These are phyloP conservation scores for Epirrita christyi DNA, from an alignment of 2,888 invertebrate species.

Conservation along the genomic window DNA sequence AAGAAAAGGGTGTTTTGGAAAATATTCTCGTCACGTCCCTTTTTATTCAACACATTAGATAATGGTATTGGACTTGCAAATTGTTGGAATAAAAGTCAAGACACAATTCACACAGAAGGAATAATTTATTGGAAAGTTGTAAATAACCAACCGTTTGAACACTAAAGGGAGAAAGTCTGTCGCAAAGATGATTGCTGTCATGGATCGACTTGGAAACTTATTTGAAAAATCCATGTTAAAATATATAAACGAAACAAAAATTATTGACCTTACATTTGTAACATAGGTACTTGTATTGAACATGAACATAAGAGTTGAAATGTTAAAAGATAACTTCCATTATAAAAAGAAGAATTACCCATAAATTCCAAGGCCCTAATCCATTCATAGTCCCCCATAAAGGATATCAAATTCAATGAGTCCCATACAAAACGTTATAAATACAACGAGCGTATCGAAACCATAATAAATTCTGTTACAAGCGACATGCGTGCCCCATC, in stretches of 20 bases:
- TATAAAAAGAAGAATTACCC: not conserved
- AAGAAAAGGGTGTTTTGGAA: slow-evolving; percentile 10
- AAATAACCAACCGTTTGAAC: slow-evolving; percentile 47
- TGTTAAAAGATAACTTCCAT: not conserved
- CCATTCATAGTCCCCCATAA: slow-evolving; percentile 13
- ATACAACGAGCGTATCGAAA: slow-evolving; percentile 15
- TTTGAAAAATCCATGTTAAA: not conserved
- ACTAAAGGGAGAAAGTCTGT: slow-evolving; percentile 24
- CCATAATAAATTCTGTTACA: slow-evolving; percentile 28
- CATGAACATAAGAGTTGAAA: too few species aligned
- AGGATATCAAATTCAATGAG: slow-evolving; percentile 28
- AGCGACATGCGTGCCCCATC: slow-evolving; percentile 25
- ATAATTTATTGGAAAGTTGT: slow-evolving; percentile 53
- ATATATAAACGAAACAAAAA: too few species aligned
- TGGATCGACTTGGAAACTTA: slow-evolving; percentile 1
- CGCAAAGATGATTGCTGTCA: slow-evolving; percentile 19
- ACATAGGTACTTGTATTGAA: not conserved
- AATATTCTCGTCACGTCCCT: slow-evolving; percentile 12
- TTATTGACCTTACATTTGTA: not conserved
- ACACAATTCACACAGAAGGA: slow-evolving; percentile 39
- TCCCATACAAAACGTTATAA: slow-evolving; percentile 12
- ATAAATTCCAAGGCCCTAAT: slow-evolving; percentile 5
- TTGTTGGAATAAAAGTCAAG: slow-evolving; percentile 28
- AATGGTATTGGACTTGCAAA: slow-evolving; percentile 9
- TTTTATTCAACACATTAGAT: slow-evolving; percentile 20